A percentile compares a stretch with the other conserved stretches of the same genome.
Evolutionary conservation across 2,797 vertebrate genomes (phyloP).

Genomic region (Sylvilagus floridanus): DNA sequence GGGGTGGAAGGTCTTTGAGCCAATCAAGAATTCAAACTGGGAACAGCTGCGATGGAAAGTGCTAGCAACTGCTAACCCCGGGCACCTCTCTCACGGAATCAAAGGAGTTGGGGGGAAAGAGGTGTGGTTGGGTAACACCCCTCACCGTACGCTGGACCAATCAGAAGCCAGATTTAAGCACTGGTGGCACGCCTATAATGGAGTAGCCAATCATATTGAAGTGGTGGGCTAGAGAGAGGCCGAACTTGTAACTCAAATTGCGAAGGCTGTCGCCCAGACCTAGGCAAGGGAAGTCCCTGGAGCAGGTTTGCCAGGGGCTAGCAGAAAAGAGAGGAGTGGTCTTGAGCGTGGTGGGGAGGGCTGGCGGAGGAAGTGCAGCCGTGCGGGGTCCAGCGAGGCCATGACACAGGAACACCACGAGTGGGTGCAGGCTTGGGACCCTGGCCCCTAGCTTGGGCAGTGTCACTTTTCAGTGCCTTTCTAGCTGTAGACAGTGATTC

Average conservation of each 20-base stretch:
- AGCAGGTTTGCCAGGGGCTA: background rate
- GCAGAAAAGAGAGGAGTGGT: background rate
- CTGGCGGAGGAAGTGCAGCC: background rate
- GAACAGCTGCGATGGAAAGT: background rate
- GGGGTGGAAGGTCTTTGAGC: background rate
- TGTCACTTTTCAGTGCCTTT: background rate
- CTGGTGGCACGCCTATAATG: background rate
- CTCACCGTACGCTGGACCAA: constrained; percentile 1
- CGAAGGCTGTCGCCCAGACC: background rate
- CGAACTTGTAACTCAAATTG: background rate
- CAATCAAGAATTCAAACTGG: background rate
- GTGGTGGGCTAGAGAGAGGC: background rate
- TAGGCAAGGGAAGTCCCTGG: background rate
- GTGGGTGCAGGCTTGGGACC: background rate
- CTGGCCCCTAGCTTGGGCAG: background rate
- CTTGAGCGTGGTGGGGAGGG: background rate
- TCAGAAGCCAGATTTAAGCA: background rate
- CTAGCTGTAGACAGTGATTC: background rate
- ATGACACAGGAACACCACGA: background rate
- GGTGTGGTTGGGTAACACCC: background rate
- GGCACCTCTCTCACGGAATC: too few relatives aligned
- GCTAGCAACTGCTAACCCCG: background rate
- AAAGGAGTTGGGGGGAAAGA: background rate
- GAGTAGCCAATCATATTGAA: constrained; percentile 51
- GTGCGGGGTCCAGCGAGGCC: background rate